A percentile compares a stretch with the other conserved stretches of the same genome.
These are phyloP conservation scores for Eulemur coronatus DNA, from an alignment of 2,797 vertebrate species.

Conservation along the genomic window DNA sequence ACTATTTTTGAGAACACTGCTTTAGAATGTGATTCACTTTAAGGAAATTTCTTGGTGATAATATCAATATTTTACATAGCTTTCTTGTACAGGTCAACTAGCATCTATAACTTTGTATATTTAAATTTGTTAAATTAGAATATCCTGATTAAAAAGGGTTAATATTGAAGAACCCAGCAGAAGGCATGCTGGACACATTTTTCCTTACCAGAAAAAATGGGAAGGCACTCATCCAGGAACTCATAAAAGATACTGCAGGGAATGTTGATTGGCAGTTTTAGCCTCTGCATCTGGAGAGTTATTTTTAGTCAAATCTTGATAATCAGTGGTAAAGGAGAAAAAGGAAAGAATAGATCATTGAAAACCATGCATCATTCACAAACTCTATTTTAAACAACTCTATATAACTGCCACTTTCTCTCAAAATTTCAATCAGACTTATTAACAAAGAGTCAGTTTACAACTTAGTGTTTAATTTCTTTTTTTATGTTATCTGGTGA, in stretches of 20 bases:
- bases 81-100: not conserved
- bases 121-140: not conserved
- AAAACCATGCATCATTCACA: slow-evolving; percentile 40
- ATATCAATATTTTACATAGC: not conserved
- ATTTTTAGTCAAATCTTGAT: slow-evolving; percentile 68
- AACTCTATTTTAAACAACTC: slow-evolving; percentile 52
- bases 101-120: not conserved
- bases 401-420: not conserved
- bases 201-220: slow-evolving; percentile 9
- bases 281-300: slow-evolving; percentile 63
- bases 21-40: not conserved
- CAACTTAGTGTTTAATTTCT: not conserved
- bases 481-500: slow-evolving; percentile 36
- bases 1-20: not conserved
- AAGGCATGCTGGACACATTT: slow-evolving; percentile 23
- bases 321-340: slow-evolving; percentile 39
- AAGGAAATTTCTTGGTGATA: slow-evolving; percentile 25
- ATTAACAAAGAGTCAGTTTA: slow-evolving; percentile 48
- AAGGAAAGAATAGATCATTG: slow-evolving; percentile 47
- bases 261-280: slow-evolving; percentile 42
- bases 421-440: slow-evolving; percentile 42
- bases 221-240: slow-evolving; percentile 43
- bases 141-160: not conserved
- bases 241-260: slow-evolving; percentile 42
- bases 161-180: not conserved